Percentiles rank a stretch among this genome's conserved stretches.
These are phyloP conservation scores for Empidonax alnorum DNA, from an alignment of 2,113 vertebrate genomes.

Conservation along the genomic window DNA sequence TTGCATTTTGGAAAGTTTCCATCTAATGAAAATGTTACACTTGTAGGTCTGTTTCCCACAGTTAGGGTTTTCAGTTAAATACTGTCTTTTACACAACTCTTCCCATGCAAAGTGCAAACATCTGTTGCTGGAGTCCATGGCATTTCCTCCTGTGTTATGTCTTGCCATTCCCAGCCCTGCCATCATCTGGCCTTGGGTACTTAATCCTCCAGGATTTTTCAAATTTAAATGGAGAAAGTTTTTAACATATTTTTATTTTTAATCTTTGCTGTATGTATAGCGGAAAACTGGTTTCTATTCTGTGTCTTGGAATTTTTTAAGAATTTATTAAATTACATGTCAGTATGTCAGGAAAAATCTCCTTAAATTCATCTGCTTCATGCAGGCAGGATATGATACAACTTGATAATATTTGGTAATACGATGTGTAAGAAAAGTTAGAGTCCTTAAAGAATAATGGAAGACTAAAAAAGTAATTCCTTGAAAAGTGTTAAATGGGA, in stretches of 20 bases:
- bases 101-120: background rate
- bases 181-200: slow-evolving; percentile 4
- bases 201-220: slow-evolving; percentile 25
- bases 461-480: background rate
- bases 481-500: background rate
- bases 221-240: background rate
- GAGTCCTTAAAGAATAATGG: slow-evolving; percentile 10
- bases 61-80: background rate
- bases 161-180: slow-evolving; percentile 36
- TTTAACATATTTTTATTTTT: slow-evolving; percentile 37
- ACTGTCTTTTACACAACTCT: background rate
- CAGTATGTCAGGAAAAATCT: slow-evolving; percentile 32
- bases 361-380: slow-evolving; percentile 15
- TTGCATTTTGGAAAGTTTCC: background rate
- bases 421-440: slow-evolving; percentile 4
- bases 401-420: background rate
- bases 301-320: background rate
- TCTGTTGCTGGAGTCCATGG: background rate
- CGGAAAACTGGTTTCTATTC: slow-evolving; percentile 31
- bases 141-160: background rate
- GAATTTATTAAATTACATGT: slow-evolving; percentile 34
- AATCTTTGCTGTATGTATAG: slow-evolving; percentile 10
- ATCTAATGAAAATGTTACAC: background rate
- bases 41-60: background rate
- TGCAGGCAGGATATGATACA: background rate